A percentile compares a stretch with the other conserved stretches of the same genome.
Evolutionary conservation across 2,797 vertebrate genomes (phyloP).

Genomic region (Streptopelia turtur): DNA sequence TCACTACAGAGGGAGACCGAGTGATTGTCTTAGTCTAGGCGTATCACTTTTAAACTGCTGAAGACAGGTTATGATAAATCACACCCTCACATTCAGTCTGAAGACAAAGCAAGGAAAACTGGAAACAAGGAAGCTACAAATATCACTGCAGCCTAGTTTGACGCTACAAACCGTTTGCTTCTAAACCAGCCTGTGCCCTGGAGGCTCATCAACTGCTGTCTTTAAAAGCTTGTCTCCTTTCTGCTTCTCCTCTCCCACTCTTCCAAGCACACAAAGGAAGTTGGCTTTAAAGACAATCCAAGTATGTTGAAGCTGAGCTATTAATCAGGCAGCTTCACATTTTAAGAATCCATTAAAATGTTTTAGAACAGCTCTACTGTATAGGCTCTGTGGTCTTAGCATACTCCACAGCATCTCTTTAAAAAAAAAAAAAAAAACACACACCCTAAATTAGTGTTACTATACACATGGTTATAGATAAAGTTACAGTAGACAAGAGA

Average conservation of each 20-base stretch:
- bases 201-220: background rate
- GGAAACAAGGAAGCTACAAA: background rate
- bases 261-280: background rate
- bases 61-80: background rate
- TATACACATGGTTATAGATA: background rate
- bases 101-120: conserved; percentile 7
- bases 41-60: background rate
- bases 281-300: background rate
- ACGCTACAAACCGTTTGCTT: background rate
- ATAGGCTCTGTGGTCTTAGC: background rate
- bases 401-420: background rate
- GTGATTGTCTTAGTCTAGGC: background rate
- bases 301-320: background rate
- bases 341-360: background rate
- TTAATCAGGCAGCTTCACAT: background rate
- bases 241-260: background rate
- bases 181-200: background rate
- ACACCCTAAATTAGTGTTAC: background rate
- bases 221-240: background rate
- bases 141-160: background rate
- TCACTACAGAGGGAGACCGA: background rate
- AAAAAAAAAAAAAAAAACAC: no score
- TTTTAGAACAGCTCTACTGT: background rate
- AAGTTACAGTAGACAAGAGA: background rate
- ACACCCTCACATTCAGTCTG: background rate